Conservation (phyloP, 2,888 invertebrate species). For the Meghimatium bilineatum region DNA sequence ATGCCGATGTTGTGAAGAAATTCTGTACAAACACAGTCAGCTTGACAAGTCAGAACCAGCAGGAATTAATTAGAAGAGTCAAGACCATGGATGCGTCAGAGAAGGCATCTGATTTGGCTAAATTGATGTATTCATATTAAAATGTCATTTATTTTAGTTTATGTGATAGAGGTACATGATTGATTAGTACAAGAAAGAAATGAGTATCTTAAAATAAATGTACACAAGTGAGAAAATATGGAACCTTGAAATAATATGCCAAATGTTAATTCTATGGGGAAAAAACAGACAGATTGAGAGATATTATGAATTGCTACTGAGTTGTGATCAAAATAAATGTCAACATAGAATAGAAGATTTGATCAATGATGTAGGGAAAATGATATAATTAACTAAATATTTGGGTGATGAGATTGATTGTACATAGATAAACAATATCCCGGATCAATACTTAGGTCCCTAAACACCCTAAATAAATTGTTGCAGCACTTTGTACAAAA, state of each 20-base stretch:
- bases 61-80: constrained; percentile 43
- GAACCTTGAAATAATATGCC: too few species aligned
- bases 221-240: neutral
- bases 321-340: too few species aligned
- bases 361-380: too few species aligned
- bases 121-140: constrained; percentile 44
- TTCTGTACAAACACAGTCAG: constrained; percentile 58
- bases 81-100: constrained; percentile 35
- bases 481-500: too few species aligned
- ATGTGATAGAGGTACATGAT: neutral
- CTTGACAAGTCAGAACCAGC: constrained; percentile 42
- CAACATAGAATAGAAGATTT: too few species aligned
- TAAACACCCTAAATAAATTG: too few species aligned
- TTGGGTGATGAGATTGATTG: too few species aligned
- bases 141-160: neutral
- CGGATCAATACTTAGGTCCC: too few species aligned
- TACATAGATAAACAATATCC: too few species aligned
- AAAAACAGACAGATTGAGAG: neutral
- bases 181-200: neutral
- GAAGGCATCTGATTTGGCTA: constrained; percentile 44
- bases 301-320: neutral
- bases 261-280: too few species aligned
- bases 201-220: neutral
- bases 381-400: too few species aligned
- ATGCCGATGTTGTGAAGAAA: constrained; percentile 59